Conservation (phyloP, 2,888 invertebrate species). For the Trissolcus japonicus region DNA sequence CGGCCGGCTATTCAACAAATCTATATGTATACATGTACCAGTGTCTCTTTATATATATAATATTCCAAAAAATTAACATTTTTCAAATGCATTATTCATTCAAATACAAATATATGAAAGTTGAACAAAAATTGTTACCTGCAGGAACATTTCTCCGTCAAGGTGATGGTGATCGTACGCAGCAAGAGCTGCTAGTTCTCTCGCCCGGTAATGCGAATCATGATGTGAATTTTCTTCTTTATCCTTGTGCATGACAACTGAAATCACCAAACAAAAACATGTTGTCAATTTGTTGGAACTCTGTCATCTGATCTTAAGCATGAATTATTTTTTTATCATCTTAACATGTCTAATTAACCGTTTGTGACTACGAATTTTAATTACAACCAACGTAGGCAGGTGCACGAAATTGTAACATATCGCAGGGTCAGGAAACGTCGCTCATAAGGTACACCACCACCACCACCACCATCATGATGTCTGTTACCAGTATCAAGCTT, state of each 20-base stretch:
- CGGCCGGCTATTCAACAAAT: slow-evolving; percentile 3
- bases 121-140: slow-evolving; percentile 79
- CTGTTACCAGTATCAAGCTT: slow-evolving; percentile 34
- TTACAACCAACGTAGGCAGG: slow-evolving; percentile 70
- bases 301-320: slow-evolving; percentile 8
- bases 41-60: neutral
- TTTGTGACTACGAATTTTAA: slow-evolving; percentile 66
- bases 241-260: slow-evolving; percentile 96
- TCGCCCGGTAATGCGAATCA: slow-evolving; percentile 79
- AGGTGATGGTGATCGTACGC: slow-evolving; percentile 93
- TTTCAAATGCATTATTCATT: no score
- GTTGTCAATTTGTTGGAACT: neutral
- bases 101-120: no score
- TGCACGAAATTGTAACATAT: slow-evolving; percentile 67
- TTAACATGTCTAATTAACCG: slow-evolving; percentile 63
- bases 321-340: slow-evolving; percentile 22
- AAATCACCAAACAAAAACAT: slow-evolving; percentile 70
- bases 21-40: no score
- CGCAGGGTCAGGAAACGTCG: slow-evolving; percentile 69
- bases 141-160: slow-evolving; percentile 96
- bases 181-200: slow-evolving; percentile 88
- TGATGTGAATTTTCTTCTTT: slow-evolving; percentile 88
- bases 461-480: no score
- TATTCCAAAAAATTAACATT: neutral
- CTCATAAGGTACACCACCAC: slow-evolving; percentile 65